These are phyloP conservation scores for Trissoscelio sp. DNA, from an alignment of 2,888 invertebrate genomes.

Conservation along the genomic window DNA sequence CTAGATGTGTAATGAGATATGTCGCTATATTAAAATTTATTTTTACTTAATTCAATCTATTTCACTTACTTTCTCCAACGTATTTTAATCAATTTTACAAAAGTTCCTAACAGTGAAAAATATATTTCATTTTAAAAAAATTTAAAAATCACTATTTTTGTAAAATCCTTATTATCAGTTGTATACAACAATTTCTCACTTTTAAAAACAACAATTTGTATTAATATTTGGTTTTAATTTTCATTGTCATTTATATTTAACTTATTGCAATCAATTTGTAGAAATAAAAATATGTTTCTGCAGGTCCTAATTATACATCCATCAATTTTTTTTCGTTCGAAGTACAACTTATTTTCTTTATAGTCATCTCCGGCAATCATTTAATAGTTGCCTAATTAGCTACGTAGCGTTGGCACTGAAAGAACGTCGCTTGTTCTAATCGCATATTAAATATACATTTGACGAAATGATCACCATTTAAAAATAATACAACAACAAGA, in stretches of 20 bases:
- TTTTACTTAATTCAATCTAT: slow-evolving; percentile 19
- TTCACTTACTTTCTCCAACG: slow-evolving; percentile 20
- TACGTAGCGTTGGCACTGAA: slow-evolving; percentile 17
- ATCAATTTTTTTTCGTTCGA: no score
- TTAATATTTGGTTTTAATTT: no score
- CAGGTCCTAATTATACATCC: no score
- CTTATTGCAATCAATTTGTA: no score
- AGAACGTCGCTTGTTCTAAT: slow-evolving; percentile 13
- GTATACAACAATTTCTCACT: no score
- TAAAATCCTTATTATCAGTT: no score
- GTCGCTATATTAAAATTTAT: slow-evolving; percentile 2
- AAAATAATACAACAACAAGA: slow-evolving; percentile 42
- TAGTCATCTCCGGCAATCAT: slow-evolving; percentile 12
- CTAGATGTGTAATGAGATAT: background rate
- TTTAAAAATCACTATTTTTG: no score
- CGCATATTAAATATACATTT: slow-evolving; percentile 23
- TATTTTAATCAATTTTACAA: slow-evolving; percentile 4
- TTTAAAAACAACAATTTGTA: no score
- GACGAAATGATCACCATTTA: slow-evolving; percentile 36
- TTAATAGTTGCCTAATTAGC: slow-evolving; percentile 15
- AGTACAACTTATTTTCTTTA: background rate
- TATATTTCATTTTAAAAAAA: no score
- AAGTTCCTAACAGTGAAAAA: background rate
- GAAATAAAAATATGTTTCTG: no score
- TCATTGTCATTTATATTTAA: no score